Base-by-base conservation (phyloP, 2,113 vertebrate genomes). In the Caracal caracal region DNA sequence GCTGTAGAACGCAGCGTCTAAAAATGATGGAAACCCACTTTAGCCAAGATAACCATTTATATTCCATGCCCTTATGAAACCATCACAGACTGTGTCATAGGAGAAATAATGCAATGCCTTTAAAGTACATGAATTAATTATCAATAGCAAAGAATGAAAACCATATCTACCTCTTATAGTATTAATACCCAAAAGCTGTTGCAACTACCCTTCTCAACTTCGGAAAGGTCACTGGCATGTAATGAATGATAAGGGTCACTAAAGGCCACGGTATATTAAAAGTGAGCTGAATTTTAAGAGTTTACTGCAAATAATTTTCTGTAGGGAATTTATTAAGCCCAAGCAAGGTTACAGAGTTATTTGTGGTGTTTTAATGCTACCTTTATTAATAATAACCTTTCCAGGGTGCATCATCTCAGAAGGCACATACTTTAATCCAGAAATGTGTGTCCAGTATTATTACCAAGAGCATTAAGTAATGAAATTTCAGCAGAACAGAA, bases 251-350 rank as follows among this genome's bases (percentile, higher is more conserved):
- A 66, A 82, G 75, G 86, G 97, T 92, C 93, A 85, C 71, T 24
- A 56, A 92, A 97, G 95, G 75, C 93, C 95, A 85, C 87, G 2
- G 19, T 40, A 85, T 92, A 97, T 97, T 92, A 95, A 95, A 97
- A 97, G 35, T 49, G 65, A 96, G 94, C 47, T 92, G 89, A 91
- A 95, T 96, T 98, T 95, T 96, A 93, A 95, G 93, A 87, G 84
- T 96, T 97, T 93, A 89, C 82, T n/a, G 90, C 85, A 95, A 97
- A 96, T 95, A 96, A 96, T 87, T 92, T 94, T 94, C 93, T 75
- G n/a, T 80, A 61, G 87, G 86, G 87, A 95, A 95, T 93, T 56
- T 90, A 93, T 95, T 93, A 92, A 94, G 70, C 87, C 33, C 30
- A 30, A 92, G 49, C 89, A 95, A 97, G 83, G 92, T 96, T 90